Evolutionary conservation across 2,113 vertebrate species (phyloP), one percentile per base, ranked within the genome.

Genomic region (Sander lucioperca): DNA sequence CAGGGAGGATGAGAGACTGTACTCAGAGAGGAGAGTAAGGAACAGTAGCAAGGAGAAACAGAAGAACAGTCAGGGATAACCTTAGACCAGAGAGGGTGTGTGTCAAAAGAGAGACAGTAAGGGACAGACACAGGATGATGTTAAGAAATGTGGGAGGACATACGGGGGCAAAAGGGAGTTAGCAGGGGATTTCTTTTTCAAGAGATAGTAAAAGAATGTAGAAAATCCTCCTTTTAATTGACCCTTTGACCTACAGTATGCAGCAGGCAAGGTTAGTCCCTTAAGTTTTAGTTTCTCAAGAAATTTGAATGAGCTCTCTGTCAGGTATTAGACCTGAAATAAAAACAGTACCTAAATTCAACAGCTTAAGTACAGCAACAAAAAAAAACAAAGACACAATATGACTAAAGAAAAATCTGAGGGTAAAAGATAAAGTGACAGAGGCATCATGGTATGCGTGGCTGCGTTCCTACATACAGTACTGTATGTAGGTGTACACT

Each of bases 1-100:
- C 70, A 77, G 47, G 56, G 33, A 74, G 64, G 64, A 79, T 71
- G 63, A 87, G 61, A 66, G 67, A 81, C 16, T 5, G 45, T 15
- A 68, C 48, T 85, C 43, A 61, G 39, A 69, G 51, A 61, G 43
- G 12, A 18, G 15, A 57, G 50, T 73, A 27, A 70, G 43, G 27
- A 61, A 79, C 13, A 63, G 65, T 5, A 50, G 74, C 48, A 84
- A 84, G 53, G 36, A 70, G 7, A 77, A 71, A 86, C 23, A 43
- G 48, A 58, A 39, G 65, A 81, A 63, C 27, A 47, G 13, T 68
- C 4, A 53, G 4, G 57, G 66, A 63, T 36, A 78, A 59, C 48
- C 2, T 58, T 48, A 10, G 15, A 14, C n/a, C 25, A 61, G 75
- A 68, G 36, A 50, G 19, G 9, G 19, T 72, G 33, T 6, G 48